Percentiles rank a stretch among this genome's conserved stretches.
These are phyloP conservation scores for Eueremaeus valkanovi DNA, from an alignment of 2,888 invertebrate genomes.

Conservation along the genomic window DNA sequence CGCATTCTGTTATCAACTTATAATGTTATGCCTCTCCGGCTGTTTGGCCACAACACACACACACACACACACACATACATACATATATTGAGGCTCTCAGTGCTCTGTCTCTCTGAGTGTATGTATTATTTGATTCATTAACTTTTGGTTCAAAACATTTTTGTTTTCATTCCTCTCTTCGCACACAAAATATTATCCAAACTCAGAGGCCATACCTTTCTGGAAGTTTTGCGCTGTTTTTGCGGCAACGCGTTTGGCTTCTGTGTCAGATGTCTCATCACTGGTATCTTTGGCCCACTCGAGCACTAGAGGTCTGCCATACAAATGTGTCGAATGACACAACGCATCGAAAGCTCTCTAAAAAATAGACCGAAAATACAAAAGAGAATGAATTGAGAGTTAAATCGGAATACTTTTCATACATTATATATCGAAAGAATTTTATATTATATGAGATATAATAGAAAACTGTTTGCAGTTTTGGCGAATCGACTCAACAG, in stretches of 20 bases:
- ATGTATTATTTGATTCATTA: conserved; percentile 36
- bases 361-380: not conserved
- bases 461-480: not conserved
- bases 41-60: conserved; percentile 17
- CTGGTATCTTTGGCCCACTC: conserved; percentile 77
- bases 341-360: conserved; percentile 85
- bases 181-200: not conserved
- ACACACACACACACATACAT: no score
- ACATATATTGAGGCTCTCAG: no score
- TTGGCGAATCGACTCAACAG: not conserved
- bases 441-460: not conserved
- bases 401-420: conserved; percentile 17
- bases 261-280: not conserved
- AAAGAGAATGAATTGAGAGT: not conserved
- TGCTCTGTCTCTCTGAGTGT: not conserved
- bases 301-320: conserved; percentile 85
- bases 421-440: not conserved
- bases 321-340: conserved; percentile 96
- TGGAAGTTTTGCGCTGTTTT: not conserved
- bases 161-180: conserved; percentile 3
- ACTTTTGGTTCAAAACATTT: conserved; percentile 25
- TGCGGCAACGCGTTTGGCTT: not conserved
- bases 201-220: not conserved
- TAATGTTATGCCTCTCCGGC: conserved; percentile 14
- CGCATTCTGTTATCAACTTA: conserved; percentile 26